Conservation (phyloP, 1,140 invertebrate species). For the Hycleus cichorii region DNA sequence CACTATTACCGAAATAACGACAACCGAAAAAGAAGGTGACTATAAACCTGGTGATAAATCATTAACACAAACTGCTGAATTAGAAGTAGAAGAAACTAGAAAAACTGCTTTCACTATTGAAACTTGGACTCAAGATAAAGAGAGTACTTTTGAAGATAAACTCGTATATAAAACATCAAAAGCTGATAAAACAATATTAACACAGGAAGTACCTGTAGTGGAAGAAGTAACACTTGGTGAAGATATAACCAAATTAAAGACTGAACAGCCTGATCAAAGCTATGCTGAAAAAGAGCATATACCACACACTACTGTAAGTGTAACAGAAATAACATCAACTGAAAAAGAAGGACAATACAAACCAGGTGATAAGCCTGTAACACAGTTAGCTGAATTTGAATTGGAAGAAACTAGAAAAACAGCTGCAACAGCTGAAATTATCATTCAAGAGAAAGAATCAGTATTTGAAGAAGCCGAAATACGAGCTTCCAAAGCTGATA, state of each 20-base stretch:
- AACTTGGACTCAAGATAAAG: conserved; percentile 25
- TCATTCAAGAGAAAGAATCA: conserved; percentile 42
- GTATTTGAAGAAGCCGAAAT: conserved; percentile 19
- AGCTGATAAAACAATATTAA: conserved; percentile 6
- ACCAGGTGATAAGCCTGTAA: conserved; percentile 32
- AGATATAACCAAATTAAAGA: conserved; percentile 22
- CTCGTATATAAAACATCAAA: neutral
- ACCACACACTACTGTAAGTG: conserved; percentile 39
- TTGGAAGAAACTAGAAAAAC: conserved; percentile 40
- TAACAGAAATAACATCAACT: conserved; percentile 38
- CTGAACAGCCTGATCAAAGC: conserved; percentile 25
- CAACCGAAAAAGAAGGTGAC: conserved; percentile 5
- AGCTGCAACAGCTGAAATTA: conserved; percentile 42
- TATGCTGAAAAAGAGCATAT: conserved; percentile 31
- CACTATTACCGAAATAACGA: conserved; percentile 5
- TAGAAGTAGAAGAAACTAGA: conserved; percentile 8
- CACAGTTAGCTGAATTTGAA: conserved; percentile 37
- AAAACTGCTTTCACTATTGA: conserved; percentile 24
- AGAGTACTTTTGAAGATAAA: conserved; percentile 7
- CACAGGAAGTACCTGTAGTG: conserved; percentile 13
- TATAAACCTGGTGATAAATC: conserved; percentile 7
- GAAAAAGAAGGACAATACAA: conserved; percentile 41
- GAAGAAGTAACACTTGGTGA: conserved; percentile 8
- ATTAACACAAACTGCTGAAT: conserved; percentile 1
- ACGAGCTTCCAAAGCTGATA: conserved; percentile 21